A percentile compares a stretch with the other conserved stretches of the same genome.
phyloP scores from a whole-genome alignment of 2,113 vertebrate species.

The Psephotus haematonotus region DNA sequence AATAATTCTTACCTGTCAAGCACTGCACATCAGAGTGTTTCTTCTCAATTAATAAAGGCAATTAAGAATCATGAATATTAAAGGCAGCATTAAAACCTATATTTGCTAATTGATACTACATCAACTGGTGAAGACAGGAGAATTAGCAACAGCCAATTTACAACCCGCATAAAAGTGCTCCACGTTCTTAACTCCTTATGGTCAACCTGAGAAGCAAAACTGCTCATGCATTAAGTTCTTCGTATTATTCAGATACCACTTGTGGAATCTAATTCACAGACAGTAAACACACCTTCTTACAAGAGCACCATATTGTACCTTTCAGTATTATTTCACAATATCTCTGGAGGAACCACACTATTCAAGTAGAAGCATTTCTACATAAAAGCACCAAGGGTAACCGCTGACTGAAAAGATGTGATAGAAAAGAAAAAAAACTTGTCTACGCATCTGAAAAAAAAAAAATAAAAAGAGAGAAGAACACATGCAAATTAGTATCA shows the following conservation, averaged over 20 bases:
- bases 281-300: background rate
- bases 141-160: conserved; percentile 51
- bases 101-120: conserved; percentile 67
- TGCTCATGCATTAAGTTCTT: background rate
- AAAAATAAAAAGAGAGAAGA: background rate
- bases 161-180: conserved; percentile 1
- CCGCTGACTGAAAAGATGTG: background rate
- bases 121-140: conserved; percentile 45
- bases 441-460: background rate
- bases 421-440: background rate
- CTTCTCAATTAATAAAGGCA: conserved; percentile 73
- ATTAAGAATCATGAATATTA: conserved; percentile 77
- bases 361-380: background rate
- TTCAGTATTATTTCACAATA: background rate
- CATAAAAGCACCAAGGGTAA: background rate
- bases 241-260: background rate
- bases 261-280: background rate
- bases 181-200: conserved; percentile 47
- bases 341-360: background rate
- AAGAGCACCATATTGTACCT: background rate
- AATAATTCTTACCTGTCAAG: conserved; percentile 69
- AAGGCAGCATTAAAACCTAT: conserved; percentile 62
- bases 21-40: conserved; percentile 49
- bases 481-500: background rate
- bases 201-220: background rate